Conservation (phyloP, 2,113 vertebrate genomes). For the Strix aluco region DNA sequence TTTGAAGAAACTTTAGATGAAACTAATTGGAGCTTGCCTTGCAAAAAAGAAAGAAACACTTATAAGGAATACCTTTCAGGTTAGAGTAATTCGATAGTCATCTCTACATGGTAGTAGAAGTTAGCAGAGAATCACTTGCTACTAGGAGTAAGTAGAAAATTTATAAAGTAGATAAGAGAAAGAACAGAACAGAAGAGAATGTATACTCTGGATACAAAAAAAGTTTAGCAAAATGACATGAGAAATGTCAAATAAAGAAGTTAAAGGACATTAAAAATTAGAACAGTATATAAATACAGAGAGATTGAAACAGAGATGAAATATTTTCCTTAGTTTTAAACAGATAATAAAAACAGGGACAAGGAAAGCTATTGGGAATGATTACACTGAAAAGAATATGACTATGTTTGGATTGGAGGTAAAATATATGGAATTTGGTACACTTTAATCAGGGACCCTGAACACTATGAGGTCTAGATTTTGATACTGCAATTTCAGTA, state of each 20-base stretch:
- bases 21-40: neutral
- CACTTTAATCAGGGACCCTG: neutral
- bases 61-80: neutral
- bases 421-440: neutral
- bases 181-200: neutral
- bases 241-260: neutral
- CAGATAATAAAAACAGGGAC: neutral
- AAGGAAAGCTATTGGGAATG: neutral
- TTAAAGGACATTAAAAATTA: neutral
- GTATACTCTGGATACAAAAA: neutral
- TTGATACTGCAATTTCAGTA: neutral
- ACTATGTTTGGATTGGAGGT: neutral
- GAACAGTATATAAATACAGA: neutral
- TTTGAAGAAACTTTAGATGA: neutral
- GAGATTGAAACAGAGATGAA: neutral
- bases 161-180: neutral
- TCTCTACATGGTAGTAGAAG: neutral
- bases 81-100: neutral
- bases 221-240: neutral
- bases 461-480: neutral
- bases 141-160: neutral
- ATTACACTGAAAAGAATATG: neutral
- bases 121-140: neutral
- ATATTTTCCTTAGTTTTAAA: neutral
- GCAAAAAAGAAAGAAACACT: neutral